Conservation (phyloP, 1,140 invertebrate genomes). For the Zaprionus lachaisei region DNA sequence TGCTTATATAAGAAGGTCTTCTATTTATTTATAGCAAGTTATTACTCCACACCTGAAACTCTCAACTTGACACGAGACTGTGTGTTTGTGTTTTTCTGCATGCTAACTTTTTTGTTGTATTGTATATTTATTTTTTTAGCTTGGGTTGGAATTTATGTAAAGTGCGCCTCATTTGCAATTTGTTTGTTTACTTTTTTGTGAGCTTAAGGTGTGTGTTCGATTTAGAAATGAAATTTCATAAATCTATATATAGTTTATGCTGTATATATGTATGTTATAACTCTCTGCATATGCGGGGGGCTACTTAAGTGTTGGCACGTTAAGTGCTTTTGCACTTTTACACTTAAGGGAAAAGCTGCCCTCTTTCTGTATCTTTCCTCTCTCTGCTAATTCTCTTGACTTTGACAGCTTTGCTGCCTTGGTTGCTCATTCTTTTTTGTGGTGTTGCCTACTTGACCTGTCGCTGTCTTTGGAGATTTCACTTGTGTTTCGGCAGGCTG, state of each 20-base stretch:
- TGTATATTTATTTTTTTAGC: not conserved
- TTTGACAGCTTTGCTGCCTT: not conserved
- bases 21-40: constrained; percentile 15
- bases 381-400: not conserved
- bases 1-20: not conserved
- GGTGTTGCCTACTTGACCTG: constrained; percentile 7
- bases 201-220: not conserved
- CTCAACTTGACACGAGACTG: not conserved
- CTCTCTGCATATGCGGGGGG: not conserved
- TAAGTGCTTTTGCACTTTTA: constrained; percentile 3
- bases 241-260: not conserved
- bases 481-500: not conserved
- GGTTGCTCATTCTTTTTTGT: not conserved
- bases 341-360: constrained; percentile 1
- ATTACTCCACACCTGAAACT: not conserved
- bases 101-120: not conserved
- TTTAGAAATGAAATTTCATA: constrained; percentile 4
- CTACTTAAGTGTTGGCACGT: not conserved
- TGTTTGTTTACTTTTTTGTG: not conserved
- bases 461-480: constrained; percentile 14
- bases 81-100: not conserved
- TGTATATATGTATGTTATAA: not conserved
- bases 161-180: constrained; percentile 1
- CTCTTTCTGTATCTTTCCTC: not conserved
- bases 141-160: too few relatives aligned